Evolutionary conservation across 2,113 vertebrate genomes (phyloP), one percentile per base, ranked within the genome.

Genomic region (Gopherus flavomarginatus): DNA sequence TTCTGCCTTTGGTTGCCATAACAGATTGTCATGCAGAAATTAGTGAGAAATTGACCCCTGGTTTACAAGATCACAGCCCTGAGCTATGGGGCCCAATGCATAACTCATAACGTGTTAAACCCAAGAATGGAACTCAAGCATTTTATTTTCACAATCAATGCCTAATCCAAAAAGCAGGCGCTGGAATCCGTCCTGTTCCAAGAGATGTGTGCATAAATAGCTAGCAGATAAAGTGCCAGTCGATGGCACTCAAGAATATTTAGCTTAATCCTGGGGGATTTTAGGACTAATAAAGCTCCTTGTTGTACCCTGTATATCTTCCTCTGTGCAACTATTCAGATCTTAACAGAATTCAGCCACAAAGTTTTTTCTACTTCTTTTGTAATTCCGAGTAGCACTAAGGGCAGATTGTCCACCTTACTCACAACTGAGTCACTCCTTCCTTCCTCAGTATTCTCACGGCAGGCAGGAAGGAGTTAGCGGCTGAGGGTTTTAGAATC

Each of bases 261-360:
- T 17, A 81, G 80, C 80, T n/a, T 52, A 91, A 54, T 49, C 27
- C n/a, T 59, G 82, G 49, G 27, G 47, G 83, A 92, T 90, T 90
- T 92, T 94, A 47, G 31, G 75, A 93, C 27, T 31, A 85, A 16
- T 26, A 84, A 94, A 92, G 53, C 24, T 27, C 42, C 38, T 83
- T 59, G 22, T 29, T 44, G 56, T 83, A 24, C 38, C 6, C 7
- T 86, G 21, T 31, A 87, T 89, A 8, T 2, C 17, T 79, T 2
- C 77, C 59, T 50, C 56, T 62, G 0, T 50, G 52, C 6, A 83
- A 85, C 26, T 93, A 86, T 24, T 53, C 85, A 91, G 89, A 2
- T 84, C 62, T 88, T 90, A 83, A 75, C 59, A 81, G 44, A 31
- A 49, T 59, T 88, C 38, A 65, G 49, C 27, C 91, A 86, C 82